phyloP scores from a whole-genome alignment of 2,888 invertebrate genomes.

The Chrysodeixis includens region DNA sequence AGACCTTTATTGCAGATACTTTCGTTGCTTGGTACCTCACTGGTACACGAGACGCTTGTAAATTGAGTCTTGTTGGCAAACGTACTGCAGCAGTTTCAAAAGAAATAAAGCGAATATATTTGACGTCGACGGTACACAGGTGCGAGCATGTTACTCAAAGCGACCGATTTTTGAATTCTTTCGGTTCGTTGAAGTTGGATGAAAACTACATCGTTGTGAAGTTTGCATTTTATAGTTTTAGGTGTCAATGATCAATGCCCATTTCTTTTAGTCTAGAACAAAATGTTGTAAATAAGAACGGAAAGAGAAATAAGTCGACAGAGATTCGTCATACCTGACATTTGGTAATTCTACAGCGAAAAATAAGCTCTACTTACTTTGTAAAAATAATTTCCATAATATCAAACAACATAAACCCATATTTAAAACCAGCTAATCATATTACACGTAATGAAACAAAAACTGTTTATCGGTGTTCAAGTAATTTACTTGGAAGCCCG shows the following conservation, averaged over 20 bases:
- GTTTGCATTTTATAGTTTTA: background rate
- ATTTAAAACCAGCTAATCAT: too few relatives aligned
- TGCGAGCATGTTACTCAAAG: background rate
- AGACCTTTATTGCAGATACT: constrained; percentile 2
- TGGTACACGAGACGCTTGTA: background rate
- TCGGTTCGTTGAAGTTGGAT: background rate
- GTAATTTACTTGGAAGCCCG: constrained; percentile 41
- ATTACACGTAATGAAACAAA: background rate
- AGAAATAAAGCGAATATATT: background rate
- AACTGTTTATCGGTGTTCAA: background rate
- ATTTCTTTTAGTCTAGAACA: too few relatives aligned
- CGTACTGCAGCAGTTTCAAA: constrained; percentile 3
- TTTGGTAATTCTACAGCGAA: too few relatives aligned
- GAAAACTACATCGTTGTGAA: background rate
- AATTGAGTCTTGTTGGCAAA: background rate
- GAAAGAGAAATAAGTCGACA: too few relatives aligned
- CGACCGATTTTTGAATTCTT: background rate
- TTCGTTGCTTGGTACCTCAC: background rate
- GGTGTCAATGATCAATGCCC: too few relatives aligned
- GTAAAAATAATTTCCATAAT: too few relatives aligned
- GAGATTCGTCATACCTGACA: too few relatives aligned
- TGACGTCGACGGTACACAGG: background rate
- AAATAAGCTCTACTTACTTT: too few relatives aligned
- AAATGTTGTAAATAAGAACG: too few relatives aligned
- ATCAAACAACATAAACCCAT: too few relatives aligned